These are phyloP conservation scores for Dendrolimus houi DNA, from an alignment of 2,888 invertebrate genomes.

Conservation along the genomic window DNA sequence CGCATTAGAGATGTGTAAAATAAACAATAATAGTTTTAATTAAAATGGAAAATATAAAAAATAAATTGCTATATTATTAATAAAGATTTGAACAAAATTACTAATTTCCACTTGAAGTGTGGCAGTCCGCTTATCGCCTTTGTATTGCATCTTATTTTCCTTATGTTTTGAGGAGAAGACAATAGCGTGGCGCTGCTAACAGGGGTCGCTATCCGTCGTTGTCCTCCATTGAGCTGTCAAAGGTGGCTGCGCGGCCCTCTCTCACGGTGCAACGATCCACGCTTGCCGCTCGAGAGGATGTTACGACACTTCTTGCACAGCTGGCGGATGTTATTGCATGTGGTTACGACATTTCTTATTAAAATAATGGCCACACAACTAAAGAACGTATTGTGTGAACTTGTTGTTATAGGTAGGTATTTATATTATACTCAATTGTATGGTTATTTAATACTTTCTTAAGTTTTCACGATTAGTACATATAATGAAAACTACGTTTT, in stretches of 20 bases:
- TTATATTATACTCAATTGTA: no score
- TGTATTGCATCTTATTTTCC: background rate
- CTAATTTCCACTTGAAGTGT: background rate
- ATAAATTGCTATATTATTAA: no score
- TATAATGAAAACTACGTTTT: no score
- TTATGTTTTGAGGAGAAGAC: conserved; percentile 25
- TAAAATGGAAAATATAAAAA: no score
- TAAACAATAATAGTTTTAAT: no score
- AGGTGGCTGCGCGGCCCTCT: conserved; percentile 8
- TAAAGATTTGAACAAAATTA: no score
- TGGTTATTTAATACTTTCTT: no score
- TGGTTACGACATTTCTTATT: background rate
- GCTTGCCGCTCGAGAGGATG: background rate
- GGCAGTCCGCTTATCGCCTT: background rate
- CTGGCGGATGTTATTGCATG: background rate
- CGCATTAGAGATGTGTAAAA: no score
- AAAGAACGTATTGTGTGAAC: no score
- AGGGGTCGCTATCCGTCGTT: conserved; percentile 30
- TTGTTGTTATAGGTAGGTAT: no score
- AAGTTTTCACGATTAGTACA: no score
- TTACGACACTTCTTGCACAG: background rate
- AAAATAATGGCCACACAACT: background rate
- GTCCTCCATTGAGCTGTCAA: conserved; percentile 33
- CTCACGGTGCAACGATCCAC: conserved; percentile 6
- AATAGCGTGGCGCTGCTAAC: conserved; percentile 24